Evolutionary conservation across 2,797 vertebrate species (phyloP), one percentile per base, ranked within the genome.

Genomic region (Pteronotus mesoamericanus): DNA sequence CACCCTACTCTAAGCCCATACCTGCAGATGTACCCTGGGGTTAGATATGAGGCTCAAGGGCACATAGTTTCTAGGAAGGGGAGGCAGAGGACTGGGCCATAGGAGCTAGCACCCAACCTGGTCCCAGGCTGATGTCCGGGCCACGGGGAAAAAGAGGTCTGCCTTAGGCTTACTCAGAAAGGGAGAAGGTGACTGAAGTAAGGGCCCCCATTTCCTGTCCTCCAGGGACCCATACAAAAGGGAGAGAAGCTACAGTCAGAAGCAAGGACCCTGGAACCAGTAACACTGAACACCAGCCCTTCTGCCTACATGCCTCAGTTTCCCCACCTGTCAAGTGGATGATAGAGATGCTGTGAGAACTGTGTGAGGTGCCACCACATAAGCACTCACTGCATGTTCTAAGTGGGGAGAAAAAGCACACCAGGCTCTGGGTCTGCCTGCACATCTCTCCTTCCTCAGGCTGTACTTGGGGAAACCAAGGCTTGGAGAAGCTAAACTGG

Each of bases 331-430:
- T 57, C 21, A 61, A 53, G 42, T 2, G 7, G 64, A 46, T 5
- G 34, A 9, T 10, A 37, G 57, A 22, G 51, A 9, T 18, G 11
- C 11, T 61, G 10, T 2, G 21, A 75, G 75, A 57, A 42, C n/a
- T 4, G 48, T 0, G 2, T 15, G 55, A 34, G n/a, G 29, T 3
- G 24, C 42, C 77, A 55, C 21, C 21, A 59, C 48, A 61, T 2
- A 0, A 59, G 42, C 5, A 32, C 75, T 78, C n/a, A 12, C 9
- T 6, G 8, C 9, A 2, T 21, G 37, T 64, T 32, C 82, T 3
- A 9, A 26, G 22, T 3, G 61, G 64, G 55, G 3, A 78, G 57
- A 26, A 14, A 16, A 22, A 1, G 26, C 9, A 1, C 3, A 0
- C 9, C 26, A 22, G 34, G 59, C 59, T 42, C 51, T 4, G 2